Percentiles rank a stretch among this genome's conserved stretches.
Conservation (phyloP, 2,888 invertebrate genomes). For the Acronicta alni region DNA sequence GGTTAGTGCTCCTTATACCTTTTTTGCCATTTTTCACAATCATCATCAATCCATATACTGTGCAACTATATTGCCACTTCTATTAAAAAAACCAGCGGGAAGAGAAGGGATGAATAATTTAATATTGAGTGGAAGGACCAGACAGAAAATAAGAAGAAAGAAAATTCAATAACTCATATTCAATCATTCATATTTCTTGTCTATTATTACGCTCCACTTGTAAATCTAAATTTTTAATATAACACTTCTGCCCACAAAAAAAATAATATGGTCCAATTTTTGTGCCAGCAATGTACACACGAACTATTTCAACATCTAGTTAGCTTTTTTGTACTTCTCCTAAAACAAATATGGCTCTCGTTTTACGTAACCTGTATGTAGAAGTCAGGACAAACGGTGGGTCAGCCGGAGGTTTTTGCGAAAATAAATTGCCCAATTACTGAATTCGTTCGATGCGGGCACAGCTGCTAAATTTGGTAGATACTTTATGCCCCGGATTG, state of each 20-base stretch:
- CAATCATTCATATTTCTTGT: no score
- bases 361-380: slow-evolving; percentile 12
- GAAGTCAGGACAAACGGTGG: slow-evolving; percentile 15
- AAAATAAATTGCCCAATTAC: slow-evolving; percentile 40
- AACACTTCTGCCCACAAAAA: neutral
- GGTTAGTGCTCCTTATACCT: no score
- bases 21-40: no score
- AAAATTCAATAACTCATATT: no score
- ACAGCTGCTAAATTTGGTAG: slow-evolving; percentile 34
- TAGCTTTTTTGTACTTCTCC: neutral
- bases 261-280: neutral
- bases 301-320: slow-evolving; percentile 1
- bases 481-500: slow-evolving; percentile 18
- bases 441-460: slow-evolving; percentile 21
- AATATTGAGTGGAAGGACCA: no score
- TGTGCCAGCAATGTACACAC: neutral
- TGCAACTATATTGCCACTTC: no score
- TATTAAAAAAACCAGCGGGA: no score
- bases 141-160: no score
- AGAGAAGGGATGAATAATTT: no score
- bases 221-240: no score
- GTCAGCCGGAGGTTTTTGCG: slow-evolving; percentile 24
- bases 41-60: no score
- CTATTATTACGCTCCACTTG: no score
- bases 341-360: slow-evolving; percentile 13